Base-by-base conservation (phyloP, 2,113 vertebrate genomes). In the Polyodon spathula region DNA sequence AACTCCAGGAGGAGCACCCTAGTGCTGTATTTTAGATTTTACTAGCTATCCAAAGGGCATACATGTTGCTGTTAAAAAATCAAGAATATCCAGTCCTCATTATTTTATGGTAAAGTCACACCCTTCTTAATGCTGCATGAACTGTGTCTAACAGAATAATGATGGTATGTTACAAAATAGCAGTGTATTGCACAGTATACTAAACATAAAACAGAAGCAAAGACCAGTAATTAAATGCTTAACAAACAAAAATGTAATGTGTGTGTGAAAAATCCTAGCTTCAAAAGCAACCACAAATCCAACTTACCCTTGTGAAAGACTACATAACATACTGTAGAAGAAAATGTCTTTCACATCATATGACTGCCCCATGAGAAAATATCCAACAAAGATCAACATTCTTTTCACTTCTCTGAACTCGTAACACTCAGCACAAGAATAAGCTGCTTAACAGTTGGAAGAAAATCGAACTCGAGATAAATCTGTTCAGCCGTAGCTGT, bases 401-500 rank as follows among this genome's bases (percentile, higher is more conserved):
- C 74, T 72, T 81, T 63, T 57, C 14, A 48, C 50, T 39, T 52
- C 40, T 16, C 63, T 42, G 53, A 66, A 15, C 60, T 16, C 50
- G 67, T 63, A 80, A 64, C 58, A 53, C 71, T 70, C 63, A 71
- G 77, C 72, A 69, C 42, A 8, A 64, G 66, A 46, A 15, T 77
- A 84, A 84, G 76, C 63, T 65, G 77, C 78, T 85, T 81, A 84
- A 63, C 8, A 67, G 73, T 65, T 68, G 12, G 52, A 71, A 72
- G 50, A 62, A 73, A 77, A 73, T 52, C 58, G 62, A 65, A 41
- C 65, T 60, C 37, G 64, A 58, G 69, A 62, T 58, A 73, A 78
- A 51, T 53, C 54, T 60, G 46, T 50, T 40, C 43, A 60, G 68
- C 69, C 43, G 54, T 63, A 69, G 63, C 43, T 44, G 43, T 12